Percentiles rank a stretch among this genome's conserved stretches.
Evolutionary conservation across 64 coral and sea anemone genomes (phyloP).

Genomic region (Acropora yongei): DNA sequence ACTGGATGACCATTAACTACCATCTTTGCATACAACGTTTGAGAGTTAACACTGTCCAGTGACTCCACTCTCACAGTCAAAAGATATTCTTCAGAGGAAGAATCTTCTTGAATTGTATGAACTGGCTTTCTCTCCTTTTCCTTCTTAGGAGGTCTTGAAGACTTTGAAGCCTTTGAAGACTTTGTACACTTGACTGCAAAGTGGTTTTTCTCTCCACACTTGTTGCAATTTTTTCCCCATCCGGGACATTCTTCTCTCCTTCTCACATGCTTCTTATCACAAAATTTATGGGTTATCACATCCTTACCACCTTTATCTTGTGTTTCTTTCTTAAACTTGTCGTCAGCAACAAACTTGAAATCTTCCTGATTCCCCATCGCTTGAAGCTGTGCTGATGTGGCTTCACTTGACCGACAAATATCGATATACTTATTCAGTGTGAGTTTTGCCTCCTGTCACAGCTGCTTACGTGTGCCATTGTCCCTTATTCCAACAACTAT

Average conservation of each 20-base stretch:
- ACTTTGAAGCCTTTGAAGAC: not conserved
- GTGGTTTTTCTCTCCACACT: not conserved
- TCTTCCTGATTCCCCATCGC: too few relatives aligned
- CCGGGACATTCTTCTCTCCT: not conserved
- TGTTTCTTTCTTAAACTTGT: too few relatives aligned
- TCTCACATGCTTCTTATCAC: not conserved
- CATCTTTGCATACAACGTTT: not conserved
- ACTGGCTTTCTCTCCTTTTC: not conserved
- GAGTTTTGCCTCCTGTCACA: slow-evolving; percentile 22
- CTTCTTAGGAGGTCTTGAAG: not conserved
- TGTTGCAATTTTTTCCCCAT: not conserved
- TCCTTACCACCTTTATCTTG: not conserved
- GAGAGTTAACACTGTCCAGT: not conserved
- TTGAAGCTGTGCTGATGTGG: too few relatives aligned
- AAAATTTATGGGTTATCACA: slow-evolving; percentile 40
- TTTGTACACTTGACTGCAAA: slow-evolving; percentile 10
- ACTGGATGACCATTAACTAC: not conserved
- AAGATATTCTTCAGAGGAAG: slow-evolving; percentile 6
- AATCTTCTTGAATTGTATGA: not conserved
- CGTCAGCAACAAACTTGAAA: too few relatives aligned
- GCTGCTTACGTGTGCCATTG: slow-evolving; percentile 33
- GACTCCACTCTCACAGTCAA: not conserved
- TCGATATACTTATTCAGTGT: slow-evolving; percentile 23
- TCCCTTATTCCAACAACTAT: slow-evolving; percentile 55
- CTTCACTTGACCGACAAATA: not conserved